These are phyloP conservation scores for Oryzias curvinotus DNA, from an alignment of 2,113 vertebrate species.

Conservation along the genomic window DNA sequence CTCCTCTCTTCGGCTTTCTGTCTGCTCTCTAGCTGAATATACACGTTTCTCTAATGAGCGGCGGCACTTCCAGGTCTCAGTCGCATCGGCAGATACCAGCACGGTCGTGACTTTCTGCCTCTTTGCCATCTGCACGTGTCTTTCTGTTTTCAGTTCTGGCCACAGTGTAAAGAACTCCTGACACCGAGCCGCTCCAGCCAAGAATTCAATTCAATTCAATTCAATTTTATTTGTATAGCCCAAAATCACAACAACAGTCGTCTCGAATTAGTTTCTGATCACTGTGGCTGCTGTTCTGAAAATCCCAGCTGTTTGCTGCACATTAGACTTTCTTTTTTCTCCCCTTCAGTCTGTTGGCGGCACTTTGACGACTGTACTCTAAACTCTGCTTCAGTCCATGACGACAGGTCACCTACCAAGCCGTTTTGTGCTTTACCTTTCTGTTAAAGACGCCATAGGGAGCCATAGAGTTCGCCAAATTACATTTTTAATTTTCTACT, in stretches of 20 bases:
- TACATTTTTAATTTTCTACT: slow-evolving; percentile 5
- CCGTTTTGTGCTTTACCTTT: not conserved
- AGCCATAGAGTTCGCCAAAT: slow-evolving; percentile 10
- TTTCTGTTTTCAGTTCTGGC: slow-evolving; percentile 32
- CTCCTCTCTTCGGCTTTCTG: slow-evolving; percentile 27
- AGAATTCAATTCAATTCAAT: no score
- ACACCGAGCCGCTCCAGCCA: slow-evolving; percentile 6
- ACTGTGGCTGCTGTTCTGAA: slow-evolving; percentile 38
- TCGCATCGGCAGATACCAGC: slow-evolving; percentile 48
- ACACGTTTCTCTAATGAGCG: slow-evolving; percentile 64
- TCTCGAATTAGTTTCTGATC: slow-evolving; percentile 54
- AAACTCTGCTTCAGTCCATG: slow-evolving; percentile 17
- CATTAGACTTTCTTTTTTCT: slow-evolving; percentile 24
- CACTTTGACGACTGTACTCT: not conserved
- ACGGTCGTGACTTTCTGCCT: slow-evolving; percentile 46
- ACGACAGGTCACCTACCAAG: slow-evolving; percentile 21
- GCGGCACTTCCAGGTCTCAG: slow-evolving; percentile 60
- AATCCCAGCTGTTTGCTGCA: slow-evolving; percentile 18
- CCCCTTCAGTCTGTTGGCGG: slow-evolving; percentile 5
- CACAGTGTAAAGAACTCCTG: slow-evolving; percentile 20
- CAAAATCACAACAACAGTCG: no score
- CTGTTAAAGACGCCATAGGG: not conserved
- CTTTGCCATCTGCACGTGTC: slow-evolving; percentile 44
- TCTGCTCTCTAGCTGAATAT: slow-evolving; percentile 53
- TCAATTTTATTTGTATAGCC: no score